These are phyloP conservation scores for Heterocephalus glaber DNA, from an alignment of 2,113 vertebrate species.

Conservation along the genomic window DNA sequence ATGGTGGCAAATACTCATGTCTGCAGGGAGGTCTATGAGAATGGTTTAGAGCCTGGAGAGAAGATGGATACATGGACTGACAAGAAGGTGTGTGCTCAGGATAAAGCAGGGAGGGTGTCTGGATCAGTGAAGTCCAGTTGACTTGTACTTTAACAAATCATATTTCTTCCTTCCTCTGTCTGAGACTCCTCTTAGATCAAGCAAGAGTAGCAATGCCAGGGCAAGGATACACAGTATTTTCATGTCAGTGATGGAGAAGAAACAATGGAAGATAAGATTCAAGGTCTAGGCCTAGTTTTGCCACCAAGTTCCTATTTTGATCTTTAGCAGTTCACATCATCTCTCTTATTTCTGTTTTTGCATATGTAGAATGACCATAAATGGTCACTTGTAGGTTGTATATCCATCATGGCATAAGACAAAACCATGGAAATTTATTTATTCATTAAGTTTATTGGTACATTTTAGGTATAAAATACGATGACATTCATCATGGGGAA, in stretches of 20 bases:
- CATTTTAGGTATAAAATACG: no score
- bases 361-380: background rate
- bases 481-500: no score
- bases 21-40: background rate
- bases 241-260: background rate
- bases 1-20: background rate
- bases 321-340: background rate
- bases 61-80: background rate
- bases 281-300: background rate
- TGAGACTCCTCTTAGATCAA: background rate
- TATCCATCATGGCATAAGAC: background rate
- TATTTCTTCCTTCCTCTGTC: background rate
- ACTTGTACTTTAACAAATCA: background rate
- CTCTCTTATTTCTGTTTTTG: background rate
- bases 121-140: background rate
- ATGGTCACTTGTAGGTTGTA: background rate
- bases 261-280: background rate
- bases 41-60: background rate
- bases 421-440: background rate
- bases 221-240: background rate
- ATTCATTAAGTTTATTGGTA: no score
- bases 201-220: background rate
- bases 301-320: background rate
- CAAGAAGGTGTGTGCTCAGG: background rate
- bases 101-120: background rate